Evolutionary conservation across 1,140 invertebrate genomes (phyloP), one percentile per base, ranked within the genome.

Genomic region (Luehdorfia chinensis): DNA sequence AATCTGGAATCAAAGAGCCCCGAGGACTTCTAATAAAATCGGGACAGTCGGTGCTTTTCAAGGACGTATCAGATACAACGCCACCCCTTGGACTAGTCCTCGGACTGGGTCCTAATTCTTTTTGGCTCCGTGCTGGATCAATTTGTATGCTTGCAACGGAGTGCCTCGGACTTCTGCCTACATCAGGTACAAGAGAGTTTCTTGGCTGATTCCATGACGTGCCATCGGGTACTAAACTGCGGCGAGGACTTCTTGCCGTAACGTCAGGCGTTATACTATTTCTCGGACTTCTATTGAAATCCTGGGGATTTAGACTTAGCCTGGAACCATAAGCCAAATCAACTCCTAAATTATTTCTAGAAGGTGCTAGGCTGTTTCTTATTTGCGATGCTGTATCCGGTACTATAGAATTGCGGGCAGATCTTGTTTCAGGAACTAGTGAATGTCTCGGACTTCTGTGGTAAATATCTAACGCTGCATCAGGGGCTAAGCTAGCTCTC

Each of bases 401-500:
- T 47, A 88, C 86, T 6, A 91, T 75, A 0, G 91, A 91, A 47
- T 91, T 90, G 49, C 91, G 83, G 1, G 90, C 87, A 48, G 84
- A 87, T 59, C 88, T 75, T 8, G 66, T 39, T 41, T 91, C 90
- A 0, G 91, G 91, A 1, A 90, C 84, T 25, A 92, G 61, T 0
- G 90, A 91, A 51, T 92, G 89, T 30, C 91, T 72, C 0, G 91
- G 89, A 56, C 90, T 91, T 15, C 90, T 74, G 48, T 90, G 90
- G 7, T 88, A 87, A 41, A 88, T 83, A 30, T 92, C 90, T 1
- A 90, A 79, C 1, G 84, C 78, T 7, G 90, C 70, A 3, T 90
- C 91, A 1, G 91, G 91, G 11, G 90, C 87, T 6, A 92, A 71
- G 53, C 89, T 92, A 14, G 90, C 89, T 46, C 91, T 75, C 1